Evolutionary conservation across 2,797 vertebrate genomes (phyloP).

Genomic region (Enteromius afrohamiltoni): DNA sequence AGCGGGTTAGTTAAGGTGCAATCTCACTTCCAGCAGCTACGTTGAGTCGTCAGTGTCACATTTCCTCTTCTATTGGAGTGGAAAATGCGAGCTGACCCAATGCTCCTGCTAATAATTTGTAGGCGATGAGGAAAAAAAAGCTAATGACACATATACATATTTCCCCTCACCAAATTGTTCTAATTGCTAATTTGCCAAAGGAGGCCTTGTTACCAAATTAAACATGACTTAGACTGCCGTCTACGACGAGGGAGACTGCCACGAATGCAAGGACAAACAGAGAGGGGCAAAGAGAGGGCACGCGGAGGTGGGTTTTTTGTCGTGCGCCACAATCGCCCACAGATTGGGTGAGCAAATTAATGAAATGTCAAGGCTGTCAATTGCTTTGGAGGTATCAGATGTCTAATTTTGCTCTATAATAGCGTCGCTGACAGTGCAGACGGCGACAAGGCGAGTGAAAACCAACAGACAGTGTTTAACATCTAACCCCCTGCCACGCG

Average conservation of each 20-base stretch:
- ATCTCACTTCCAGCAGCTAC: slow-evolving; percentile 84
- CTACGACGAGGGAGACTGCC: not conserved
- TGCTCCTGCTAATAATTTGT: slow-evolving; percentile 94
- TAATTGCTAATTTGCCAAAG: slow-evolving; percentile 98
- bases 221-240: slow-evolving; percentile 83
- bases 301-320: slow-evolving; percentile 65
- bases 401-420: slow-evolving; percentile 73
- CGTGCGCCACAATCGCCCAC: slow-evolving; percentile 68
- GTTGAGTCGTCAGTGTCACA: slow-evolving; percentile 84
- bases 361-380: slow-evolving; percentile 81
- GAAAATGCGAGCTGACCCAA: slow-evolving; percentile 92
- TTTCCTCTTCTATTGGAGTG: slow-evolving; percentile 89
- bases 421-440: slow-evolving; percentile 61
- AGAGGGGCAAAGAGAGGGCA: slow-evolving; percentile 46
- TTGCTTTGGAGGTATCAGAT: slow-evolving; percentile 74
- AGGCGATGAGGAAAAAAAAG: slow-evolving; percentile 77
- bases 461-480: slow-evolving; percentile 65
- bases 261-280: slow-evolving; percentile 13
- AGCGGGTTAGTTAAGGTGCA: slow-evolving; percentile 87
- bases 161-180: slow-evolving; percentile 91
- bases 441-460: slow-evolving; percentile 59
- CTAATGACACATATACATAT: slow-evolving; percentile 99
- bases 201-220: slow-evolving; percentile 93
- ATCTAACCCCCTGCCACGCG: slow-evolving; percentile 51
- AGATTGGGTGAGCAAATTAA: slow-evolving; percentile 83